These are phyloP conservation scores for Drosophila tripunctata DNA, from an alignment of 2,888 invertebrate genomes.

Conservation along the genomic window DNA sequence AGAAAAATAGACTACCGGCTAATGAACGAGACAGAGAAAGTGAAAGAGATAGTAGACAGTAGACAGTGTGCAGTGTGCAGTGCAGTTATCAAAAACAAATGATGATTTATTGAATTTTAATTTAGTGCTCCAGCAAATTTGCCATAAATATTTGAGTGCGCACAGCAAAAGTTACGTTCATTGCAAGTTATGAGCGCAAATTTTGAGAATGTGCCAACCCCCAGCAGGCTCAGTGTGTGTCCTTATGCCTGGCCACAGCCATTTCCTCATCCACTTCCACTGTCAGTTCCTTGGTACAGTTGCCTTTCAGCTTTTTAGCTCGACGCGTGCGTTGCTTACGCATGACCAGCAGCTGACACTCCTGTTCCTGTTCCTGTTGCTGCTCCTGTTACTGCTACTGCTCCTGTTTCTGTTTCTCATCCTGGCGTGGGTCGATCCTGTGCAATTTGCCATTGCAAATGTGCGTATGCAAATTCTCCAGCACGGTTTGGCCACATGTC, in stretches of 20 bases:
- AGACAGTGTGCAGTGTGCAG: conserved; percentile 14
- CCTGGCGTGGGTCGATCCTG: conserved; percentile 26
- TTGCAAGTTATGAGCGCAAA: conserved; percentile 54
- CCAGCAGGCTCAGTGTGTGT: background rate
- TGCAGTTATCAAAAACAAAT: conserved; percentile 65
- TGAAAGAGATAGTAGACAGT: background rate
- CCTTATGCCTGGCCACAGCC: background rate
- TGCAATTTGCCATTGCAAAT: conserved; percentile 46
- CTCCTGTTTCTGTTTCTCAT: conserved; percentile 4
- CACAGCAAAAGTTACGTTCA: conserved; percentile 67
- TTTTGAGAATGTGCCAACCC: conserved; percentile 37
- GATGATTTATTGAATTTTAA: conserved; percentile 82
- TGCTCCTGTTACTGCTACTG: background rate
- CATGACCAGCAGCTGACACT: conserved; percentile 51
- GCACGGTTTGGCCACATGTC: conserved; percentile 63
- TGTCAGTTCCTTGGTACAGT: conserved; percentile 52
- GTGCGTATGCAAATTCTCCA: conserved; percentile 72
- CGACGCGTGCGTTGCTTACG: conserved; percentile 60
- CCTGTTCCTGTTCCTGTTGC: conserved; percentile 1
- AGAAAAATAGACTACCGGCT: background rate
- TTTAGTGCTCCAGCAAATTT: conserved; percentile 69
- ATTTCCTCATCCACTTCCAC: background rate
- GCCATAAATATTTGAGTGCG: conserved; percentile 78
- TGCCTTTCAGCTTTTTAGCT: conserved; percentile 65
- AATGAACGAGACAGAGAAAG: background rate